Conservation (phyloP, 2,113 vertebrate genomes). For the Pseudonaja textilis region DNA sequence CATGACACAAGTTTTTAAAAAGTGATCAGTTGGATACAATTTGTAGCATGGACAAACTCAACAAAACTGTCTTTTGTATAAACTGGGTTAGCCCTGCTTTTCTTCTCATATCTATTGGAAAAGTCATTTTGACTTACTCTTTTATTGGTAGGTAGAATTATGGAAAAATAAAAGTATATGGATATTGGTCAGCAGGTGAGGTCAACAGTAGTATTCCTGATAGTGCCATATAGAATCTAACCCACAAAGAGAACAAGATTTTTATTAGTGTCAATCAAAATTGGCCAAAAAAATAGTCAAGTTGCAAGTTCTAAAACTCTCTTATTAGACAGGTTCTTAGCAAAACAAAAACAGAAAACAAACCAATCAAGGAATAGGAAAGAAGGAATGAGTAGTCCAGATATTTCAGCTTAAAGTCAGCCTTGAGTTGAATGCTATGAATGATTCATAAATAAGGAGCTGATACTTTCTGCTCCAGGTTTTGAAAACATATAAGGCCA, state of each 20-base stretch:
- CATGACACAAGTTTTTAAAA: not conserved
- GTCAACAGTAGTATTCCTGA: not conserved
- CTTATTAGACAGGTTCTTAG: not conserved
- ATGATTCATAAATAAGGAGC: not conserved
- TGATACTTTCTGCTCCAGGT: not conserved
- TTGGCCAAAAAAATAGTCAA: not conserved
- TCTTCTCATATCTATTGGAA: not conserved
- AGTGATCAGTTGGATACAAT: not conserved
- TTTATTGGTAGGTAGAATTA: not conserved
- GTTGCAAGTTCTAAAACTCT: not conserved
- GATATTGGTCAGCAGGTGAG: not conserved
- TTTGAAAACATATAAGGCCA: not conserved
- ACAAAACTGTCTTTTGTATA: not conserved
- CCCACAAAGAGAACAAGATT: not conserved
- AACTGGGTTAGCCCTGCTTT: not conserved
- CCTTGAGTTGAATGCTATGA: not conserved
- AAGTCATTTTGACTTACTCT: not conserved
- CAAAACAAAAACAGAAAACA: not conserved
- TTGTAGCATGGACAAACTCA: not conserved
- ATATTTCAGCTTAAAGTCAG: not conserved
- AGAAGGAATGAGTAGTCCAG: not conserved
- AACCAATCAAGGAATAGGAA: not conserved
- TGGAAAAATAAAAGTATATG: not conserved
- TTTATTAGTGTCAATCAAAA: not conserved
- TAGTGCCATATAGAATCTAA: not conserved